phyloP scores from a whole-genome alignment of 2,797 vertebrate species.

The Dicrostonyx torquatus region DNA sequence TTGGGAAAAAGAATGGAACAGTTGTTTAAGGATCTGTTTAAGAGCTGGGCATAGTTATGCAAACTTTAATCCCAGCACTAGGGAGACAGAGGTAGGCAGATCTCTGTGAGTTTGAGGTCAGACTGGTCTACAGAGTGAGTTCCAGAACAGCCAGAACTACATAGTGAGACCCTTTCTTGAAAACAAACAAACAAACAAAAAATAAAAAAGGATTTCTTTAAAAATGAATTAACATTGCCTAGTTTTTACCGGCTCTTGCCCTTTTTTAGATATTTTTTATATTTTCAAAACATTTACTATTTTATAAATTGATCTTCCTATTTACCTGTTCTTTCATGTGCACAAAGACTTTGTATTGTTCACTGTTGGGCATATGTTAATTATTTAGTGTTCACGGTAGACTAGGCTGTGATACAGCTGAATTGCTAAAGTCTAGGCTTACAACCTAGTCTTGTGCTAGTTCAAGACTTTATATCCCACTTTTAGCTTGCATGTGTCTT shows the following conservation, averaged over 20 bases:
- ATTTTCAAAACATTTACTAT: background rate
- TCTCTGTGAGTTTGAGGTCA: background rate
- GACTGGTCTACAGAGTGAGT: background rate
- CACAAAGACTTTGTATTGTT: background rate
- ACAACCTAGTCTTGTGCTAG: background rate
- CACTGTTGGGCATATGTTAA: background rate
- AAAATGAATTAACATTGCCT: background rate
- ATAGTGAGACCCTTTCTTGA: background rate
- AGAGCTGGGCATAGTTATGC: background rate
- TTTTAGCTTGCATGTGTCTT: background rate
- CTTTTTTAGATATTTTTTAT: background rate
- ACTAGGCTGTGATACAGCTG: background rate
- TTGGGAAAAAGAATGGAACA: background rate
- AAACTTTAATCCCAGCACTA: background rate
- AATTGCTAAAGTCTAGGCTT: background rate
- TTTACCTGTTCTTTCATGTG: background rate
- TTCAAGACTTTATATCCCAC: background rate
- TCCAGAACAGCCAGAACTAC: background rate
- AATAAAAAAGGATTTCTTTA: background rate
- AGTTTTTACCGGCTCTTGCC: background rate
- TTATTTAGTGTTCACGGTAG: background rate
- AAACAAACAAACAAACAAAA: background rate
- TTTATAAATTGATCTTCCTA: conserved; percentile 33
- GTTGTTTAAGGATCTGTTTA: background rate
- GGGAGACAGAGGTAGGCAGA: background rate